phyloP scores from a whole-genome alignment of 2,797 vertebrate species.

The Podarcis lilfordi region DNA sequence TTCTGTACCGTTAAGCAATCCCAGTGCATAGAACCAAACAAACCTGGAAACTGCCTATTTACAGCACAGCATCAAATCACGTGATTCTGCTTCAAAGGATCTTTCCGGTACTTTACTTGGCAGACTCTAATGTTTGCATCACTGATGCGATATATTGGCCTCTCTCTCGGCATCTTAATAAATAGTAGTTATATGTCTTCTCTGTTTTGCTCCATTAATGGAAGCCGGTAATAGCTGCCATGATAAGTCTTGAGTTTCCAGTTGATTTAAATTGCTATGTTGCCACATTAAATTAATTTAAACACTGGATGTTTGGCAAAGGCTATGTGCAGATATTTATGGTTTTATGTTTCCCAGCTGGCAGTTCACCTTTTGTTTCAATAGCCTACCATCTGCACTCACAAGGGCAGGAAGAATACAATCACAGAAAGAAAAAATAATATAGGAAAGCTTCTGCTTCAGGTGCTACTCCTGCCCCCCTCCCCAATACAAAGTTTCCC shows the following conservation, averaged over 20 bases:
- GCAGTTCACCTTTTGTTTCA: conserved; percentile 57
- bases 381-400: conserved; percentile 62
- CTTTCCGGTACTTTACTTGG: neutral
- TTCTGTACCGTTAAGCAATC: neutral
- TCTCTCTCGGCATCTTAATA: conserved; percentile 24
- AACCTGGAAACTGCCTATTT: neutral
- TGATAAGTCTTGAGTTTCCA: conserved; percentile 47
- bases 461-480: neutral
- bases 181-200: conserved; percentile 31
- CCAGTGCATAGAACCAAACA: neutral
- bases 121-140: neutral
- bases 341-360: conserved; percentile 53
- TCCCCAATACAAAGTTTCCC: no score
- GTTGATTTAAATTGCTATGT: conserved; percentile 59
- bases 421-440: conserved; percentile 52
- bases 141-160: conserved; percentile 12
- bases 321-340: conserved; percentile 54
- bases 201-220: conserved; percentile 57
- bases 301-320: conserved; percentile 40
- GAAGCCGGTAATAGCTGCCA: conserved; percentile 61
- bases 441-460: conserved; percentile 8
- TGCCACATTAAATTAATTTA: conserved; percentile 56
- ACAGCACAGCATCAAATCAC: neutral
- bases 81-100: neutral
- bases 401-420: conserved; percentile 37